These are phyloP conservation scores for Lerista edwardsae DNA, from an alignment of 2,797 vertebrate species.

Conservation along the genomic window DNA sequence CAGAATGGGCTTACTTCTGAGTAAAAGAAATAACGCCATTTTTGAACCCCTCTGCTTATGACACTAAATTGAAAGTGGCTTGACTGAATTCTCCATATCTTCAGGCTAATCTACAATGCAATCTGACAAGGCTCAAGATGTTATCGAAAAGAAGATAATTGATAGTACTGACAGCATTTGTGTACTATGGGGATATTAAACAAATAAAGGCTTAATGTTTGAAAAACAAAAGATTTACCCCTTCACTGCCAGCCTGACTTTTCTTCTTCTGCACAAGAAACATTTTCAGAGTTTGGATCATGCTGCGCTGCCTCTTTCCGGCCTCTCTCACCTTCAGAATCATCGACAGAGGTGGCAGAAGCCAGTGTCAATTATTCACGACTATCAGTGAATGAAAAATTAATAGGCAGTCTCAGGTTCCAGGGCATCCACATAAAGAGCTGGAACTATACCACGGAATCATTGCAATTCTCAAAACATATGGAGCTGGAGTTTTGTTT, in stretches of 20 bases:
- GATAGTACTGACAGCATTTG: neutral
- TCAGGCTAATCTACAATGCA: neutral
- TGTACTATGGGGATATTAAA: neutral
- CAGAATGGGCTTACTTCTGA: too few species aligned
- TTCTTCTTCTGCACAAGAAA: constrained; percentile 43
- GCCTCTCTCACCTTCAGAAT: constrained; percentile 63
- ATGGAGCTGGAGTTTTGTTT: constrained; percentile 22
- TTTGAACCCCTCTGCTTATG: too few species aligned
- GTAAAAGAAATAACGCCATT: too few species aligned
- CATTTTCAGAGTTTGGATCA: constrained; percentile 52
- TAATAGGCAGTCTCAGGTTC: constrained; percentile 80
- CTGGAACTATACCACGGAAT: constrained; percentile 65
- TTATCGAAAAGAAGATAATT: constrained; percentile 9
- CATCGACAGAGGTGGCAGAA: constrained; percentile 79
- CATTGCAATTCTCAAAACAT: constrained; percentile 22
- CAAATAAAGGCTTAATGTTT: neutral
- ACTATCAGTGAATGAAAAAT: constrained; percentile 80
- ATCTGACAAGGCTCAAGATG: constrained; percentile 3
- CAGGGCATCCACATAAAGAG: constrained; percentile 82
- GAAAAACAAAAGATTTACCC: constrained; percentile 43
- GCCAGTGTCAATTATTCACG: constrained; percentile 86
- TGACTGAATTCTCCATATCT: neutral
- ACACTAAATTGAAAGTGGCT: too few species aligned
- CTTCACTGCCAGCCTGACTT: constrained; percentile 1
- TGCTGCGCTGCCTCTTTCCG: constrained; percentile 54